A percentile compares a stretch with the other conserved stretches of the same genome.
phyloP scores from a whole-genome alignment of 2,113 vertebrate species.

The Platanista minor region DNA sequence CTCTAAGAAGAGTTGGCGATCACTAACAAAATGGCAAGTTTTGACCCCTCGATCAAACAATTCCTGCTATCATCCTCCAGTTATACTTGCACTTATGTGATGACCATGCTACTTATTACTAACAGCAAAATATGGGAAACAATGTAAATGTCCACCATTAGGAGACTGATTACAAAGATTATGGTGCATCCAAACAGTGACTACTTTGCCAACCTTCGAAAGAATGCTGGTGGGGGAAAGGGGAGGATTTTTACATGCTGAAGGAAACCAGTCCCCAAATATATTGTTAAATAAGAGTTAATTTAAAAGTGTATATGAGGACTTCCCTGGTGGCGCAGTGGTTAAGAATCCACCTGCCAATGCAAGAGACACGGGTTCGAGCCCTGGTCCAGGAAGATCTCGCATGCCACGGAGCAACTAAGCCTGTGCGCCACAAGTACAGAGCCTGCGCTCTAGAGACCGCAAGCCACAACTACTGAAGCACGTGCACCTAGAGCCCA shows the following conservation, averaged over 20 bases:
- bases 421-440: too few species aligned
- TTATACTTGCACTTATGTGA: not conserved
- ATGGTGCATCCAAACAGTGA: not conserved
- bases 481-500: too few species aligned
- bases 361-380: too few species aligned
- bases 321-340: too few species aligned
- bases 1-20: not conserved
- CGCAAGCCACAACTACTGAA: too few species aligned
- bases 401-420: too few species aligned
- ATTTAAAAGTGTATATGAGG: not conserved
- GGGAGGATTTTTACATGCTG: not conserved
- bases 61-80: not conserved
- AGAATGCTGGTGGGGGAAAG: not conserved
- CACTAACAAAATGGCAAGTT: not conserved
- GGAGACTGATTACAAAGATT: not conserved
- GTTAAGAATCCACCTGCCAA: too few species aligned
- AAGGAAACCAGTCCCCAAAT: not conserved
- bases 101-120: not conserved
- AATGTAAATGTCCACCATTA: not conserved
- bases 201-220: not conserved
- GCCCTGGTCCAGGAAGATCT: too few species aligned
- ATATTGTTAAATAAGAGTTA: not conserved
- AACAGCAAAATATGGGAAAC: not conserved
- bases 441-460: too few species aligned
- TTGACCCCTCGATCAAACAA: not conserved